Evolutionary conservation across 2,113 vertebrate species (phyloP).

Genomic region (Embiotoca jacksoni): DNA sequence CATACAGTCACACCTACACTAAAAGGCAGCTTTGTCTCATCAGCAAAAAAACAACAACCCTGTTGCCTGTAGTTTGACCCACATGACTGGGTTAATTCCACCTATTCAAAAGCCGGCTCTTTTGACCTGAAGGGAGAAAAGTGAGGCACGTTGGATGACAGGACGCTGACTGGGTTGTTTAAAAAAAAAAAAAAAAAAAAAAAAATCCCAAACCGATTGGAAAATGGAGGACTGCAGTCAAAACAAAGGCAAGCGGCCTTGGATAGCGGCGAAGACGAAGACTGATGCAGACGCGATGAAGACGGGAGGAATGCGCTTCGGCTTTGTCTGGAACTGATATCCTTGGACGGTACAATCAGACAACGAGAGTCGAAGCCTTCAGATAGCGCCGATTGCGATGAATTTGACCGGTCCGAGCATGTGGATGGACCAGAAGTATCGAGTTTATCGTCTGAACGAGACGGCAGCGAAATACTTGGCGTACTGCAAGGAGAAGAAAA

Average conservation of each 20-base stretch:
- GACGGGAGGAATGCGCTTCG: conserved; percentile 35
- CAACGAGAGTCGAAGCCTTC: no score
- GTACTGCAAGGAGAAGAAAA: conserved; percentile 18
- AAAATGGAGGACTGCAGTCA: conserved; percentile 43
- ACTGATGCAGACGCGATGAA: neutral
- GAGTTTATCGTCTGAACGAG: conserved; percentile 38
- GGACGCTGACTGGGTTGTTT: conserved; percentile 17
- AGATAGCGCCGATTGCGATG: neutral
- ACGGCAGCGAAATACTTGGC: neutral
- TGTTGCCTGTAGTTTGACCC: conserved; percentile 58
- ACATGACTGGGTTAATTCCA: conserved; percentile 59
- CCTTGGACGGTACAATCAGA: conserved; percentile 10
- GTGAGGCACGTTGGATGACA: conserved; percentile 16
- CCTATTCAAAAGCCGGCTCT: conserved; percentile 48
- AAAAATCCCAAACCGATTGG: conserved; percentile 22
- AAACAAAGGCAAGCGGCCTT: conserved; percentile 47
- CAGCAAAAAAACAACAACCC: conserved; percentile 48
- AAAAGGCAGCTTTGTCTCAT: conserved; percentile 54
- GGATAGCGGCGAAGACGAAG: conserved; percentile 3
- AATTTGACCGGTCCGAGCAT: neutral
- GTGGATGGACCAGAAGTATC: conserved; percentile 15
- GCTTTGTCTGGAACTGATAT: conserved; percentile 19
- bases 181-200: conserved; percentile 11
- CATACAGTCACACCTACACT: conserved; percentile 53
- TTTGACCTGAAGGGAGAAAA: conserved; percentile 55